Percentiles rank a stretch among this genome's conserved stretches.
These are phyloP conservation scores for Lamprotornis superbus DNA, from an alignment of 2,113 vertebrate genomes.

Conservation along the genomic window DNA sequence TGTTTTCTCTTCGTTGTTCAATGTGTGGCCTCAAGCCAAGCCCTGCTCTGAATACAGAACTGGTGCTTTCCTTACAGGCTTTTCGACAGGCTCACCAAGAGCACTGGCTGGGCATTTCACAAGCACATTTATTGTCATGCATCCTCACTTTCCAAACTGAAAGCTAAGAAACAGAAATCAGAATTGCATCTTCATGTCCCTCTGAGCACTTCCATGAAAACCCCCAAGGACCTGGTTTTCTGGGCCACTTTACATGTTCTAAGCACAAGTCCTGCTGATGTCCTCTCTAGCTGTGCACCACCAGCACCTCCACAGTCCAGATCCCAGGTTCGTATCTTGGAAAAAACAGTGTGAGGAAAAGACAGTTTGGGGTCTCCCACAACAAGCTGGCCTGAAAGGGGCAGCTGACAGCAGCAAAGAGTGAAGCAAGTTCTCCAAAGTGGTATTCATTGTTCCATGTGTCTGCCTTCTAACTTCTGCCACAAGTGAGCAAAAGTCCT, in stretches of 20 bases:
- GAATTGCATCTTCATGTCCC: background rate
- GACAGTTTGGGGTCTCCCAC: background rate
- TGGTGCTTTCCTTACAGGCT: constrained; percentile 34
- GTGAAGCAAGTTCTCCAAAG: background rate
- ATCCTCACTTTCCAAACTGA: background rate
- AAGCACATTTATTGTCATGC: background rate
- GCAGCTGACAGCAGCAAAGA: background rate
- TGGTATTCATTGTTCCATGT: background rate
- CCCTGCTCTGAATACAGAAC: constrained; percentile 51
- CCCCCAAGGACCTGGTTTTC: background rate
- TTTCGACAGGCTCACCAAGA: background rate
- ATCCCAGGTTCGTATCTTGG: background rate
- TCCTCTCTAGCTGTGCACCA: background rate
- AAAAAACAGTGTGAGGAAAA: background rate
- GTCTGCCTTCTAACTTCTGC: background rate
- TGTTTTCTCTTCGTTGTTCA: constrained; percentile 63
- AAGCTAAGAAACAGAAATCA: background rate
- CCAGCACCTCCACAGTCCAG: background rate
- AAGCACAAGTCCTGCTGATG: background rate
- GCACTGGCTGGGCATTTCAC: background rate
- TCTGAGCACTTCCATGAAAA: background rate
- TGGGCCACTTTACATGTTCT: background rate
- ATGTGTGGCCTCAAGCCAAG: constrained; percentile 3
- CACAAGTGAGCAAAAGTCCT: background rate
- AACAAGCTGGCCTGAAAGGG: background rate